Evolutionary conservation across 2,797 vertebrate genomes (phyloP).

Genomic region (Artibeus lituratus): DNA sequence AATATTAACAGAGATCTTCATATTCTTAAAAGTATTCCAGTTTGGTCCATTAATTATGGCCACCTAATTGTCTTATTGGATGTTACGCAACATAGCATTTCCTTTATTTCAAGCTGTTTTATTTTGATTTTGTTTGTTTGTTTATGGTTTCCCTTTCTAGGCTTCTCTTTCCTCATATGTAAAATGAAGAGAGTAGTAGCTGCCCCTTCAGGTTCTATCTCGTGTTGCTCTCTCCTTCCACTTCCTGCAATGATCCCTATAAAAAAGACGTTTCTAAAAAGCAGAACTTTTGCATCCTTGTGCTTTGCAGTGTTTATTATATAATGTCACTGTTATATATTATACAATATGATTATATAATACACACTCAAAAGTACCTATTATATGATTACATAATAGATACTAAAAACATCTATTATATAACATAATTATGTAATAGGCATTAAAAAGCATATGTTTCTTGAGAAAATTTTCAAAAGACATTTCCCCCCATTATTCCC

Average conservation of each 20-base stretch:
- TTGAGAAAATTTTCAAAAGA: background rate
- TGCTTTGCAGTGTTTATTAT: background rate
- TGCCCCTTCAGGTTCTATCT: background rate
- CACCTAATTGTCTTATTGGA: background rate
- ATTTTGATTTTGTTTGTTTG: too few relatives aligned
- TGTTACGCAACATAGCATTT: background rate
- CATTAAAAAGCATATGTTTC: background rate
- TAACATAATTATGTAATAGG: background rate
- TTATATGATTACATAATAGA: background rate
- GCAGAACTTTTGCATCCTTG: background rate
- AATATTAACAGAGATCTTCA: background rate
- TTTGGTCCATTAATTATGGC: background rate
- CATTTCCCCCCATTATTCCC: background rate
- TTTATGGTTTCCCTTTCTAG: background rate
- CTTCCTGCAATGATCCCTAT: background rate
- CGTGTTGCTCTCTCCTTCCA: background rate
- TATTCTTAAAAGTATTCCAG: background rate
- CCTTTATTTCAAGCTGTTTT: background rate
- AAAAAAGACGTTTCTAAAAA: background rate
- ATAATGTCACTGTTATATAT: background rate
- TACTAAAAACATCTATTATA: background rate
- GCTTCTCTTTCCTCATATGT: background rate
- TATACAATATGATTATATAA: background rate
- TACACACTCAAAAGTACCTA: background rate
- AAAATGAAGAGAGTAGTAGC: background rate